Percentiles rank a stretch among this genome's conserved stretches.
phyloP scores from a whole-genome alignment of 2,797 vertebrate species.

The Psittacula derbiana region DNA sequence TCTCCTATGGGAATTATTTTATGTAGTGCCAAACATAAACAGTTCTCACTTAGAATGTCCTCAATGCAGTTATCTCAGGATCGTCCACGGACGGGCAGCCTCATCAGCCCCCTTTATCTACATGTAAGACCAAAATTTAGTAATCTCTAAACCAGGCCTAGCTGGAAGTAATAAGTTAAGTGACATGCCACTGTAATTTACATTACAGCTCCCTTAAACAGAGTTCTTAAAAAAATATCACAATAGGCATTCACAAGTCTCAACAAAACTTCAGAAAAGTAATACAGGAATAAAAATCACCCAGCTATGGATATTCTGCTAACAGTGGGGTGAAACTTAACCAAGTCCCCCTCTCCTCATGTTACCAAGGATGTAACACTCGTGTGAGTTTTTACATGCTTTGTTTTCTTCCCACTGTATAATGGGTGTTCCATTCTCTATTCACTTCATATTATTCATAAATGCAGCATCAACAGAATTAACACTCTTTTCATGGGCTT shows the following conservation, averaged over 20 bases:
- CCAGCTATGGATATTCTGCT: not conserved
- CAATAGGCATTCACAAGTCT: not conserved
- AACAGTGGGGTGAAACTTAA: not conserved
- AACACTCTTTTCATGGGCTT: not conserved
- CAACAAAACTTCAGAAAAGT: not conserved
- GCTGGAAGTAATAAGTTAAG: not conserved
- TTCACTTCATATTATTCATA: not conserved
- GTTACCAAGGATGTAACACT: not conserved
- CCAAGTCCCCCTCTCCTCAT: not conserved
- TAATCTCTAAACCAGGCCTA: not conserved
- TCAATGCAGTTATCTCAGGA: not conserved
- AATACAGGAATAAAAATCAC: not conserved
- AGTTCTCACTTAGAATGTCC: not conserved
- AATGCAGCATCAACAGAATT: not conserved
- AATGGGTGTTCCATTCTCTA: not conserved
- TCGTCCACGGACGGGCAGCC: fast-evolving
- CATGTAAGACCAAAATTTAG: not conserved
- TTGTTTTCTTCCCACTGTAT: not conserved
- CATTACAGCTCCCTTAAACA: not conserved
- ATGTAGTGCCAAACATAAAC: not conserved
- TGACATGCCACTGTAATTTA: not conserved
- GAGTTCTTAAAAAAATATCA: not conserved
- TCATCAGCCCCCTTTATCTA: not conserved
- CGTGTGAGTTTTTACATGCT: not conserved
- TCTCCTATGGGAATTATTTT: not conserved